A percentile compares a stretch with the other conserved stretches of the same genome.
Conservation (phyloP, 2,888 invertebrate genomes). For the Tetropium fuscum region DNA sequence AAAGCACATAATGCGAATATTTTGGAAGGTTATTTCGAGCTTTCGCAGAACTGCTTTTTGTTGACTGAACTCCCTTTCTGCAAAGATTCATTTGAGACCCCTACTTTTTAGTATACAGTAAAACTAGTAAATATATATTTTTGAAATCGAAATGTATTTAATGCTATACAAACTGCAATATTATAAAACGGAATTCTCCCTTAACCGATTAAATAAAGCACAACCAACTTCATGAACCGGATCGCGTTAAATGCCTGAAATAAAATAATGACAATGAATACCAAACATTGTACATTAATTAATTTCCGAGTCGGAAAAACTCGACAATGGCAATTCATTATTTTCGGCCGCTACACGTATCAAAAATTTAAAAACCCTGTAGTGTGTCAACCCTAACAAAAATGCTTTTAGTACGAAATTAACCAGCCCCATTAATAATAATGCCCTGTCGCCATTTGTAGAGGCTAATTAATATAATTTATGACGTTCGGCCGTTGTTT, state of each 20-base stretch:
- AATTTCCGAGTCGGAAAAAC: conserved; percentile 1
- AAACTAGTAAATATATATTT: too few relatives aligned
- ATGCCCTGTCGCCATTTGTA: conserved; percentile 50
- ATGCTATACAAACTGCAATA: too few relatives aligned
- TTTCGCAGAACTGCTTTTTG: too few relatives aligned
- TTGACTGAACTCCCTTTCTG: too few relatives aligned
- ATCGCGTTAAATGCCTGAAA: conserved; percentile 3
- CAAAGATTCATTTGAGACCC: too few relatives aligned
- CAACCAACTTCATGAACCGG: background rate
- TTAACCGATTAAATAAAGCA: conserved; percentile 5
- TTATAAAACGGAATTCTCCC: background rate
- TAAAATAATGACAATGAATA: conserved; percentile 14
- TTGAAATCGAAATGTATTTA: too few relatives aligned
- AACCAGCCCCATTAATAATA: conserved; percentile 61
- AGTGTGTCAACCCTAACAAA: conserved; percentile 59
- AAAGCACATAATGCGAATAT: too few relatives aligned
- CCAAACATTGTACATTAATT: conserved; percentile 3
- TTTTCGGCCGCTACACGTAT: conserved; percentile 43
- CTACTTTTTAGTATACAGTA: too few relatives aligned
- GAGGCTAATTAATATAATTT: conserved; percentile 53
- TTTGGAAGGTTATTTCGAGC: too few relatives aligned
- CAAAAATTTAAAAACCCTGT: conserved; percentile 58
- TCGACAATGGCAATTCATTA: conserved; percentile 32
- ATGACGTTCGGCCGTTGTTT: conserved; percentile 41
- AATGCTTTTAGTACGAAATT: conserved; percentile 65